Base-by-base conservation (phyloP, 2,888 invertebrate genomes). In the Entomobrya proxima region DNA sequence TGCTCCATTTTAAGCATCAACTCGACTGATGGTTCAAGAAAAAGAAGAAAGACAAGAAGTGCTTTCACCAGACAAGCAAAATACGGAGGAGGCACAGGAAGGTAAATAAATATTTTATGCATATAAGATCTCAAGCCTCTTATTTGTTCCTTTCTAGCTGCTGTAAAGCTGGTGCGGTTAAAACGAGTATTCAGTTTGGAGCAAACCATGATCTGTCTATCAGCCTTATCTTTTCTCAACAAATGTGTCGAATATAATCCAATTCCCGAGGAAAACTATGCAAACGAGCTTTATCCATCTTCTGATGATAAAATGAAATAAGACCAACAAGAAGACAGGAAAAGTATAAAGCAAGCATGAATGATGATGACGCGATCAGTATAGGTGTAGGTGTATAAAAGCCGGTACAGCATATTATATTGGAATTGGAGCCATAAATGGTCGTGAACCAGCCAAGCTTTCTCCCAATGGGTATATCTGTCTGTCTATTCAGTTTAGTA, bases 281-380 rank as follows among this genome's bases (percentile, higher is more conserved):
- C 69, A 77, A 83, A 74, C 37, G 47, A 76, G 76, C 30, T 83
- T 76, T 67, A 83, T 83, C 69, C 83, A 83, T 83, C 83, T 61
- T 75, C 76, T 83, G 75, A 76, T 77, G 83, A 83, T 83, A 83
- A 83, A 76, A 83, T 67, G 76, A 83, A 76, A 83, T 64, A 77
- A 76, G 69, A 35, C 44, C 27, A 64, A 67, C 35, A 74, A 75
- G 24, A 44, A 44, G 18, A 21, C 61, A 52, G 4, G 67, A 67
- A 79, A 77, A 47, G 21, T 37, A 78, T 40, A 50, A 50, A 50
- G 18, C 35, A 35, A n/a, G 35, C n/a, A 1, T 13, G 35, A 27
- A 35, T 75, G 75, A 75, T 55, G 52, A 52, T 50, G n/a, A n/a
- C n/a, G n/a, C n/a, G n/a, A n/a, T n/a, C n/a, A n/a, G n/a, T n/a